Base-by-base conservation (phyloP, 2,888 invertebrate genomes). In the Candidula unifasciata region DNA sequence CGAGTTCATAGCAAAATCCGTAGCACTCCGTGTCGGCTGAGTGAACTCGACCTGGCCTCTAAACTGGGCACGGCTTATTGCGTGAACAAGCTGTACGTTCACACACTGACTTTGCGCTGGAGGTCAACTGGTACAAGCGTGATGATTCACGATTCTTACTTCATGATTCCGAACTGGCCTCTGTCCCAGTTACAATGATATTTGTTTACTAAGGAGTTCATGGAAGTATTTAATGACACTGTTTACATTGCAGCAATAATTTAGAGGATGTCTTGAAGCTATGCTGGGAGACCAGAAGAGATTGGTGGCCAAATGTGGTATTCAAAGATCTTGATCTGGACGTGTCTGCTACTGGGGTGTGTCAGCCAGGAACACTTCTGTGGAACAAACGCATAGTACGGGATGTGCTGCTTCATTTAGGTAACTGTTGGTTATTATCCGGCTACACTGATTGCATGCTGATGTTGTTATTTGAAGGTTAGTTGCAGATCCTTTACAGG, bases 251-350 rank as follows among this genome's bases (percentile, higher is more conserved):
- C 73, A 85, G 74, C 33, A 10, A 16, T 6, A n/a, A n/a, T 13
- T n/a, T 54, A 30, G 10, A 54, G n/a, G 10, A 52, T 27, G 66
- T 30, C 2, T 66, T 84, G 21, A 74, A 21, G n/a, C 27, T 73
- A 21, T 80, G 80, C 27, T 84, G 84, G 84, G 44, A 64, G 16
- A 74, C 37, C 27, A 80, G 84, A 16, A 60, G 54, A 33, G 64
- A 80, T 33, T 84, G 84, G 84, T 84, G 84, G 84, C 84, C 84
- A 5, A 16, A 21, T 16, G 13, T 52, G 18, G 30, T 68, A 18
- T 69, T 80, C 24, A 44, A 21, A 13, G n/a, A 69, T 64, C 64
- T 37, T 24, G n/a, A 37, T n/a, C 0, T 0, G 35, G 35, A 3
- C 5, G 16, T 37, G 24, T 24, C 24, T 69, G 6, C 69, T 35